A percentile compares a stretch with the other conserved stretches of the same genome.
Evolutionary conservation across 2,113 vertebrate genomes (phyloP).

Genomic region (Hippolais icterina): DNA sequence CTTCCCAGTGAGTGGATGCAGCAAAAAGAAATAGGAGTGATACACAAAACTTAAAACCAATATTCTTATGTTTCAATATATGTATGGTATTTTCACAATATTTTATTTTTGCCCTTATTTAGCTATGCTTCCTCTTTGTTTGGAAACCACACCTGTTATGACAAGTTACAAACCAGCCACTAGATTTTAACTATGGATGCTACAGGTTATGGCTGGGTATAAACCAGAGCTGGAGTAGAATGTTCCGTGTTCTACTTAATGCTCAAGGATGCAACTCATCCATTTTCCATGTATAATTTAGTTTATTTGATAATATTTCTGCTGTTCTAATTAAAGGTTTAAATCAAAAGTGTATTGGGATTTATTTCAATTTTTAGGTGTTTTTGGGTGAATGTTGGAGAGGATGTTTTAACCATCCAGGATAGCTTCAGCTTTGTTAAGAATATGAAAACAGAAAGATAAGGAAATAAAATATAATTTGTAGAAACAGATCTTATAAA

Average conservation of each 20-base stretch:
- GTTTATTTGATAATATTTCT: neutral
- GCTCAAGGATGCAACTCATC: neutral
- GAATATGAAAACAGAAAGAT: neutral
- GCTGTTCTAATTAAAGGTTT: neutral
- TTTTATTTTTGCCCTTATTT: neutral
- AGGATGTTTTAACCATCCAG: neutral
- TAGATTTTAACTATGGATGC: neutral
- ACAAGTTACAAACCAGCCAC: neutral
- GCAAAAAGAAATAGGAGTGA: neutral
- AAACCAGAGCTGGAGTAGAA: neutral
- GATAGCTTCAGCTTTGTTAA: neutral
- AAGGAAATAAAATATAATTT: neutral
- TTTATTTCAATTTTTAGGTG: fast-evolving
- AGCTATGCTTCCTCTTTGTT: neutral
- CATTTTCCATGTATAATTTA: neutral
- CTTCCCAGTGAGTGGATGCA: neutral
- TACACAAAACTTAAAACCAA: neutral
- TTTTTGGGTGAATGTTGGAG: neutral
- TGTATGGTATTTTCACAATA: neutral
- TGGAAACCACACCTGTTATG: neutral
- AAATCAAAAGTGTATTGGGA: neutral
- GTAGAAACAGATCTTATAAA: neutral
- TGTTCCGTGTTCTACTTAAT: neutral
- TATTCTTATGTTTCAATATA: neutral
- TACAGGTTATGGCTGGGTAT: neutral